These are phyloP conservation scores for Dryas iulia DNA, from an alignment of 1,140 invertebrate species.

Conservation along the genomic window DNA sequence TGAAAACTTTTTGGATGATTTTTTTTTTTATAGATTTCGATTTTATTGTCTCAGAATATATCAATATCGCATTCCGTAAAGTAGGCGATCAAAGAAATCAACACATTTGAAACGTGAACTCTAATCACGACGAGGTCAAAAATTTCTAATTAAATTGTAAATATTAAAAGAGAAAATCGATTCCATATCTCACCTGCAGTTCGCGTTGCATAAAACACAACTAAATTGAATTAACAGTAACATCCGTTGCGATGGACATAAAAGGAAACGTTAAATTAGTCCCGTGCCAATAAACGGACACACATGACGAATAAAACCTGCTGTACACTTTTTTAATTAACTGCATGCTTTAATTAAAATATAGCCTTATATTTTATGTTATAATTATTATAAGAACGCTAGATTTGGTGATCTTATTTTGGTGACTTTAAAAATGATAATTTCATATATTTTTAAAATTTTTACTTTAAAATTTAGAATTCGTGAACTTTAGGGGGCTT, in stretches of 20 bases:
- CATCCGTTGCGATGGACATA: constrained; percentile 26
- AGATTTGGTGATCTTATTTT: neutral
- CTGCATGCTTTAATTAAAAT: neutral
- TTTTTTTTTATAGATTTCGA: no score
- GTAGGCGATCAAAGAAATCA: no score
- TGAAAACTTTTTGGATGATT: no score
- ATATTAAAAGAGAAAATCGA: constrained; percentile 2
- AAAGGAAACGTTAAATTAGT: constrained; percentile 30
- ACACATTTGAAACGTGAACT: no score
- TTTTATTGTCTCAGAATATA: no score
- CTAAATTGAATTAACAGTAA: constrained; percentile 23
- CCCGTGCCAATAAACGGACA: constrained; percentile 5
- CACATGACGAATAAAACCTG: constrained; percentile 8
- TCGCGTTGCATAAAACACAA: constrained; percentile 18
- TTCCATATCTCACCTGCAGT: constrained; percentile 11
- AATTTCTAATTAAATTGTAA: no score
- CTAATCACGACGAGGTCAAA: no score
- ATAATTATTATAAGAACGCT: neutral
- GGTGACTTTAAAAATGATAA: no score
- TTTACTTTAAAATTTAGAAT: no score
- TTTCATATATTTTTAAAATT: no score
- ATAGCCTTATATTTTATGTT: neutral
- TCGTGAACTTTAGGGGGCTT: no score
- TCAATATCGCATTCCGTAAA: no score
- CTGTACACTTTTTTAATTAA: neutral